phyloP scores from a whole-genome alignment of 2,797 vertebrate genomes.

The Galagoides demidoff region DNA sequence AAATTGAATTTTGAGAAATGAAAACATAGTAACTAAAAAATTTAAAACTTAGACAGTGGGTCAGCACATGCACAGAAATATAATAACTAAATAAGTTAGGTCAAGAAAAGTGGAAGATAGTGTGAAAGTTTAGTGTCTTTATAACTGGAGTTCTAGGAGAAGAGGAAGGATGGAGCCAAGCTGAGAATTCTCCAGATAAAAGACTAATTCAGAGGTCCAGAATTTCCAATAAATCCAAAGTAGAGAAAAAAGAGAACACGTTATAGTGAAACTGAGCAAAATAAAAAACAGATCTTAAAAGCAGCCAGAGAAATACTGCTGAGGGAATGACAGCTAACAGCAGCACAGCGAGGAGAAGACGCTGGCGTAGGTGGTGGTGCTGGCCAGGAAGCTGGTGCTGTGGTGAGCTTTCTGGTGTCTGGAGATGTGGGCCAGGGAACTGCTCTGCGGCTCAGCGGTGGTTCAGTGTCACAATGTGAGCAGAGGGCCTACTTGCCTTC shows the following conservation, averaged over 20 bases:
- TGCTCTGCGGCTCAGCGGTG: not conserved
- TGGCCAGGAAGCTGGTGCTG: not conserved
- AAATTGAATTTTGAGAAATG: conserved; percentile 11
- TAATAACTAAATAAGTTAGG: not conserved
- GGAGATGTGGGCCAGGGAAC: fast-evolving
- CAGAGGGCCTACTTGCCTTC: not conserved
- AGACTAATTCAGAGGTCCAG: not conserved
- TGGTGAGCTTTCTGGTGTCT: not conserved
- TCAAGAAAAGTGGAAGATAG: not conserved
- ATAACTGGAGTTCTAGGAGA: not conserved
- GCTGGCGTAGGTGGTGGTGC: not conserved
- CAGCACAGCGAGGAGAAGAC: not conserved
- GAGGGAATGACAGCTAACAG: not conserved
- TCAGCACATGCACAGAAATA: not conserved
- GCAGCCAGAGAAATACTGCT: not conserved
- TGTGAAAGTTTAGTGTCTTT: not conserved
- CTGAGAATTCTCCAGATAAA: not conserved
- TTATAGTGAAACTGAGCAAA: not conserved
- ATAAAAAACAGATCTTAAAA: not conserved
- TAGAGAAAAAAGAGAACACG: not conserved
- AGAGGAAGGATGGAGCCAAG: not conserved
- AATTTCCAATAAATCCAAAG: not conserved
- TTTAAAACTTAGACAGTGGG: not conserved
- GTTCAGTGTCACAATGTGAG: not conserved
- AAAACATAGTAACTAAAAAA: not conserved